Conservation (phyloP, 2,797 vertebrate species). For the Tolypeutes matacus region DNA sequence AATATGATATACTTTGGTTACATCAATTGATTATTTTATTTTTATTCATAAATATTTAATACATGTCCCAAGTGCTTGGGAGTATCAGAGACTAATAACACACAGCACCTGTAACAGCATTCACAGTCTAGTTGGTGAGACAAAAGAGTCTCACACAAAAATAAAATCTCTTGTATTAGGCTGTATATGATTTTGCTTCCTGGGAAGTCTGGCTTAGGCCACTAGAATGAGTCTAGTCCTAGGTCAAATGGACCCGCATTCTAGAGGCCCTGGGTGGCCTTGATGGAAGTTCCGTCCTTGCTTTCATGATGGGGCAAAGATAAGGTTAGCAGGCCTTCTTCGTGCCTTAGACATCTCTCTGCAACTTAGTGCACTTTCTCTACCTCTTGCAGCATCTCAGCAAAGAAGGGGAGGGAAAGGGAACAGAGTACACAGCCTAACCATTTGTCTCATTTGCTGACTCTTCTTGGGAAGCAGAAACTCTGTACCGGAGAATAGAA, state of each 20-base stretch:
- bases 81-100: background rate
- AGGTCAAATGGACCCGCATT: background rate
- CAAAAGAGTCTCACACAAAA: constrained; percentile 9
- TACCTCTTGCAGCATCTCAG: background rate
- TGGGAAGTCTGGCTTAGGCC: background rate
- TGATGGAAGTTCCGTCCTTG: background rate
- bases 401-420: background rate
- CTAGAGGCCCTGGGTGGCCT: background rate
- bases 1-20: background rate
- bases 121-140: constrained; percentile 13
- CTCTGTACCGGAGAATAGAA: background rate
- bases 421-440: background rate
- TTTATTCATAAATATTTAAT: constrained; percentile 67
- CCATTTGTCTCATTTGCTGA: background rate
- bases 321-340: constrained; percentile 9
- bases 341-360: background rate
- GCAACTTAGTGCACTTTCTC: background rate
- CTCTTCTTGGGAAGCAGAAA: constrained; percentile 28
- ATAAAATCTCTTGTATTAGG: constrained; percentile 20
- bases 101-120: background rate
- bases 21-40: constrained; percentile 28
- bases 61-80: background rate
- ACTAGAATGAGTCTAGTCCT: background rate
- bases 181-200: background rate
- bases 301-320: constrained; percentile 14